phyloP scores from a whole-genome alignment of 2,113 vertebrate species.

The Syrmaticus mikado region DNA sequence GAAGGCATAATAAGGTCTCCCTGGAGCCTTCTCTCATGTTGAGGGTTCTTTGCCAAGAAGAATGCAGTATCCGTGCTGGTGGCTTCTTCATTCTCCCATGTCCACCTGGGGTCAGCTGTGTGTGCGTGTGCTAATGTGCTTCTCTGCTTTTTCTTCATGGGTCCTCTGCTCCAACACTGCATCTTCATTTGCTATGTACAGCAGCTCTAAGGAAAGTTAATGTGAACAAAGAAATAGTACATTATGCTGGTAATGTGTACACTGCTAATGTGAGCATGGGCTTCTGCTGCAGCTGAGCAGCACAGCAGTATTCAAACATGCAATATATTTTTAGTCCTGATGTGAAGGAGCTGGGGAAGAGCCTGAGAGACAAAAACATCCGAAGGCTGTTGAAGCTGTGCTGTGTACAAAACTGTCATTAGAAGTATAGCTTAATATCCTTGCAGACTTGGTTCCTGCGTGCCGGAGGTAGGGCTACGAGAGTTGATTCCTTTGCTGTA shows the following conservation, averaged over 20 bases:
- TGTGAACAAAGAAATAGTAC: not conserved
- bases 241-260: accelerated
- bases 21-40: too few relatives aligned
- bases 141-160: not conserved
- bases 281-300: not conserved
- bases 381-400: not conserved
- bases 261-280: accelerated
- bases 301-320: not conserved
- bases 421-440: not conserved
- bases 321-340: not conserved
- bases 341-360: not conserved
- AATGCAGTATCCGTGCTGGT: accelerated
- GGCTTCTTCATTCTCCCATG: not conserved
- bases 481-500: accelerated
- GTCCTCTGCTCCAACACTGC: not conserved
- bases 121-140: accelerated
- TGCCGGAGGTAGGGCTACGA: not conserved
- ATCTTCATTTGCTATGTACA: accelerated
- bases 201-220: not conserved
- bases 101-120: too few relatives aligned
- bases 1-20: too few relatives aligned
- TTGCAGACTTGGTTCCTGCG: not conserved
- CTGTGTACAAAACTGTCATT: not conserved
- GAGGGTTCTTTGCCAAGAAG: accelerated
- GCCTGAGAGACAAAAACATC: not conserved